Base-by-base conservation (phyloP, 2,113 vertebrate genomes). In the Thinocorus orbignyianus region DNA sequence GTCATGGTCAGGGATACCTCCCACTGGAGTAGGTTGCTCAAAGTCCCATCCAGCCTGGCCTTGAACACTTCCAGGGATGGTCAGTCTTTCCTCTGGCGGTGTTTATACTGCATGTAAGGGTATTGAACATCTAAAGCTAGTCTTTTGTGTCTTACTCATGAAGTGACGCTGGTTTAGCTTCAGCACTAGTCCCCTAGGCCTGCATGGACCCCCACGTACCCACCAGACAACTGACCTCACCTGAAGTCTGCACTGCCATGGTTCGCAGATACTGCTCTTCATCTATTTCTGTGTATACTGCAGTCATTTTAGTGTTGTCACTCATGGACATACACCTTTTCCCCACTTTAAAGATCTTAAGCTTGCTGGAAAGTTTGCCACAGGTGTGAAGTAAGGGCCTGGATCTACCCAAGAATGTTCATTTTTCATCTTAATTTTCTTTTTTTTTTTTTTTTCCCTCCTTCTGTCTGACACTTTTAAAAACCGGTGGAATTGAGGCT, bases 161-260 rank as follows among this genome's bases (percentile, higher is more conserved):
- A 80, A 39, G 26, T 1, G 3, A 30, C n/a, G 10, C 20, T n/a
- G 14, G 7, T 39, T 42, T n/a, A 74, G 28, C 19, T 58, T 62
- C 41, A 57, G 42, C 35, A 44, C 15, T 8, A 20, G 9, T 20
- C 11, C 26, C 24, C 48, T 33, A 37, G 51, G 42, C 49, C n/a
- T 31, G 5, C 17, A 5, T 19, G 1, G 4, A 23, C 9, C 16
- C 30, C 13, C 1, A 2, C 6, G 30, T 44, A 49, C 14, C 35
- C 30, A 17, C 19, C 3, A 3, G 24, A 13, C 42, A 44, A 44
- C 42, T 44, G 13, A 44, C 42, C 51, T 44, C 26, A 54, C 30
- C 30, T 19, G 14, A 15, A 31, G 22, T 26, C 42, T 26, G 13
- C 7, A 7, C 33, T 46, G 42, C 44, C 6, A 1, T 23, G 18